A percentile compares a stretch with the other conserved stretches of the same genome.
Conservation (phyloP, 2,888 invertebrate genomes). For the Stenodera caucasica region DNA sequence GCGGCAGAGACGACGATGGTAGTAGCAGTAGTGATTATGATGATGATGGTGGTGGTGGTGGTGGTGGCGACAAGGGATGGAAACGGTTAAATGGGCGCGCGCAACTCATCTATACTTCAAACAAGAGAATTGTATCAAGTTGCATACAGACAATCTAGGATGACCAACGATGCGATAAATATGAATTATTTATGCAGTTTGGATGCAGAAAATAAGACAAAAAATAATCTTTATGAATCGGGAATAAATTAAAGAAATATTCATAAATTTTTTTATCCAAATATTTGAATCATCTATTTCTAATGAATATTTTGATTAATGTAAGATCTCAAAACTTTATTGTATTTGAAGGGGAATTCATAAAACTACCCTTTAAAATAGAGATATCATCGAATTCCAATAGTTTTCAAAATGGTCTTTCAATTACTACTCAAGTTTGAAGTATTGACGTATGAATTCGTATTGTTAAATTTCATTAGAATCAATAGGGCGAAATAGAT, state of each 20-base stretch:
- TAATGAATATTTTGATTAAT: too few relatives aligned
- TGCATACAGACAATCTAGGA: constrained; percentile 26
- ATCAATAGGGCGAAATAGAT: constrained; percentile 7
- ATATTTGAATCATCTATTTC: too few relatives aligned
- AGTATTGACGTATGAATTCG: constrained; percentile 17
- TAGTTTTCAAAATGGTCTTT: background rate
- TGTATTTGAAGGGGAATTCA: background rate
- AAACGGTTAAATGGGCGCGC: constrained; percentile 19
- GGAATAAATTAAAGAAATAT: too few relatives aligned
- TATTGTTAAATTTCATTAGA: constrained; percentile 13
- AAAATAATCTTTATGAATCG: too few relatives aligned
- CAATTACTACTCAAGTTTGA: background rate
- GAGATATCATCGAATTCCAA: background rate
- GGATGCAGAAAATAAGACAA: too few relatives aligned
- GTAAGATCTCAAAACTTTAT: too few relatives aligned
- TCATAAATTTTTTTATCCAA: too few relatives aligned
- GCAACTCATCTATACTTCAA: constrained; percentile 8
- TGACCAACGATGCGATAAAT: constrained; percentile 11
- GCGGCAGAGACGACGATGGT: background rate
- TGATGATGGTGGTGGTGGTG: background rate
- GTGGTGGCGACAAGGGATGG: background rate
- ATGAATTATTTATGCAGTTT: constrained; percentile 22
- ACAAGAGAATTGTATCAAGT: constrained; percentile 13
- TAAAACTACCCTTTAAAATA: background rate
- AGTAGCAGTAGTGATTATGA: background rate